Evolutionary conservation across 2,113 vertebrate species (phyloP).

Genomic region (Nanorana parkeri): DNA sequence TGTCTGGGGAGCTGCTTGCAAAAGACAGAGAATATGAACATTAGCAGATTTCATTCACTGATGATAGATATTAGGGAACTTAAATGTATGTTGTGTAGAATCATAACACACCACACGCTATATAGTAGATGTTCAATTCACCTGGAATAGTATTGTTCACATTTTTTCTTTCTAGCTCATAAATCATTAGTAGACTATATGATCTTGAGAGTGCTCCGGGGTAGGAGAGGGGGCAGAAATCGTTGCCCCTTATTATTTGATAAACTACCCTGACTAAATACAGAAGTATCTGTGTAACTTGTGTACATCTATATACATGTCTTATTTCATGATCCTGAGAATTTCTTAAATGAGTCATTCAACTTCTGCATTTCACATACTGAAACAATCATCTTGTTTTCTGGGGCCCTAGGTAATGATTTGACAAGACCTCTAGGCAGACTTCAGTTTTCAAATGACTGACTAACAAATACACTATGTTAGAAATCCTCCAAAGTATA

Average conservation of each 20-base stretch:
- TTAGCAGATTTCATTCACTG: too few species aligned
- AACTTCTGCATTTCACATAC: background rate
- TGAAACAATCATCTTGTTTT: background rate
- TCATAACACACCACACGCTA: too few species aligned
- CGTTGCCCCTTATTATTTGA: background rate
- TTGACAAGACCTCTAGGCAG: conserved; percentile 10
- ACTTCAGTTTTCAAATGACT: background rate
- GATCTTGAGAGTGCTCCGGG: background rate
- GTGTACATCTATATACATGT: background rate
- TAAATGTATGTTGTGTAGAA: too few species aligned
- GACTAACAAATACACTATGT: background rate
- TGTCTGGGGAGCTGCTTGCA: too few species aligned
- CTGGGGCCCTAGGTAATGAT: background rate
- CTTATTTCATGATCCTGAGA: background rate
- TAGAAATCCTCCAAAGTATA: background rate
- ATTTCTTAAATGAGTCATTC: conserved; percentile 22
- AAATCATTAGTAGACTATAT: conserved; percentile 5
- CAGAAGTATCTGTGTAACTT: background rate
- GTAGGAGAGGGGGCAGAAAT: background rate
- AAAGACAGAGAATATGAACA: too few species aligned
- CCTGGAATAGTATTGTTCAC: too few species aligned
- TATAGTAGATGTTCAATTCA: too few species aligned
- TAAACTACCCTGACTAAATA: conserved; percentile 18
- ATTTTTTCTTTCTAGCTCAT: conserved; percentile 15
- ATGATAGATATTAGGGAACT: too few species aligned